Base-by-base conservation (phyloP, 2,888 invertebrate species). In the Pilophorus perplexus region DNA sequence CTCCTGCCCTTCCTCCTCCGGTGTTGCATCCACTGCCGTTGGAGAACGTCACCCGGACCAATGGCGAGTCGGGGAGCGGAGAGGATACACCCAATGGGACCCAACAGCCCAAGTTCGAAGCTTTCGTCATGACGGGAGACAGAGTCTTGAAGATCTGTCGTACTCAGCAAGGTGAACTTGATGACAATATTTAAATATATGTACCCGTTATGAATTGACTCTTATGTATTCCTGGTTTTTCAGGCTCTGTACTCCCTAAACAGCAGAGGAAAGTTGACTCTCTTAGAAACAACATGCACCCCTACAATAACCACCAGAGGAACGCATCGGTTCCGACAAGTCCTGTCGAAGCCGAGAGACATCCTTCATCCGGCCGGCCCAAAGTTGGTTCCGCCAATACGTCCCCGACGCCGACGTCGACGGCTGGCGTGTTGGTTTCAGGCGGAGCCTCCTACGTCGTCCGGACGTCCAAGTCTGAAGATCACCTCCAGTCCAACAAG, bases 61-160 rank as follows among this genome's bases (percentile, higher is more conserved):
- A 68, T 46, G 69, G 68, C 37, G 67, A 67, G 23, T 44, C 60
- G 3, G 23, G 42, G 23, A 38, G 42, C 37, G 54, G 66, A 38
- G 57, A 68, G 37, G 57, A 69, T 22, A 66, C 55, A 10, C 55
- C 59, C 8, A 69, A 69, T 38, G 67, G 67, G 22, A 33, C 48
- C 14, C 57, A 57, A 16, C 75, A 75, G 59, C 79, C 76, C 64
- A 87, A 90, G 78, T 93, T 90, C 80, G 93, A 93, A 80, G 91
- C 93, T 66, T 96, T 92, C 82, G 91, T 95, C 87, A 96, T 96
- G 96, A 96, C 96, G 27, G 96, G 96, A 48, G 95, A 96, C 79
- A 85, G 94, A 75, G 95, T 96, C 77, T 84, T 96, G 73, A 94
- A 94, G 79, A 85, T 95, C 72, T 93, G 93, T 69, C 81, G 90